These are phyloP conservation scores for human (Homo sapiens) DNA, from an alignment of 2,113 vertebrate species.

Conservation along the genomic window GRCh38 chr9:138072001-138072500, in stretches of 20 bases:
- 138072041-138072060: not conserved
- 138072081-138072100: too few relatives aligned
- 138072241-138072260: too few relatives aligned
- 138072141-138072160: not conserved
- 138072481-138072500: constrained; percentile 76
- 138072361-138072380: not conserved
- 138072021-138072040: too few relatives aligned
- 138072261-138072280: not conserved
- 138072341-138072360: rapidly evolving
- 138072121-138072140: not conserved
- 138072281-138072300: not conserved
- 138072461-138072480: constrained; percentile 74
- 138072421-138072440: constrained; percentile 33
- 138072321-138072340: not conserved
- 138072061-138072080: not conserved
- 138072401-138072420: constrained; percentile 35
- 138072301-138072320: not conserved
- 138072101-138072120: not conserved
- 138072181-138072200: not conserved
- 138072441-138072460: constrained; percentile 44
- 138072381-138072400: constrained; percentile 77
- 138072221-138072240: not conserved
- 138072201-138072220: not conserved
- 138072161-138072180: not conserved
- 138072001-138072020: not conserved